Evolutionary conservation across 2,888 invertebrate genomes (phyloP).

Genomic region (Amaurobius ferox): DNA sequence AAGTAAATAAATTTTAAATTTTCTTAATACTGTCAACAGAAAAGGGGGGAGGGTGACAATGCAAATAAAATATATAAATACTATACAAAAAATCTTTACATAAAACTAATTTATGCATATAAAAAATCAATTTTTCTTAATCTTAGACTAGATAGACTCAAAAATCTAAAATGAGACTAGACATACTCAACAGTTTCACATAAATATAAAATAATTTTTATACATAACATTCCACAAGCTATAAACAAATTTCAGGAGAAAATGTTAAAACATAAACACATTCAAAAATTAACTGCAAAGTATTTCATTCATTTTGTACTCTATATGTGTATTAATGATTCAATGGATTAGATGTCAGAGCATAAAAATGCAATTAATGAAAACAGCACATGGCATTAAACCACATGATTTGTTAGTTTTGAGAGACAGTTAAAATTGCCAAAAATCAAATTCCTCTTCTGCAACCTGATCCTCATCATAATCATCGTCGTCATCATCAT

Average conservation of each 20-base stretch:
- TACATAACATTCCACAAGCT: background rate
- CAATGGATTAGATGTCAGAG: background rate
- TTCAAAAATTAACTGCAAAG: background rate
- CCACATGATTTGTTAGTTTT: background rate
- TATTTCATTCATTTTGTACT: background rate
- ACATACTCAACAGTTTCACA: background rate
- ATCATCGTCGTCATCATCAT: slow-evolving; percentile 46
- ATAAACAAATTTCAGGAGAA: background rate
- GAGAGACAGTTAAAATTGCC: slow-evolving; percentile 58
- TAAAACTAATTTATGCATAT: background rate
- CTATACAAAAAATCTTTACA: background rate
- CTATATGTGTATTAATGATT: background rate
- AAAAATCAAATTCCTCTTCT: slow-evolving; percentile 68
- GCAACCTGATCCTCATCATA: slow-evolving; percentile 26
- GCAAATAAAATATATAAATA: background rate
- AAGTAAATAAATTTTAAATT: too few species aligned
- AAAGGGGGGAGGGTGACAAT: too few species aligned
- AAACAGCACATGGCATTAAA: background rate
- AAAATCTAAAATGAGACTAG: background rate
- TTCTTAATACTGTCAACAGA: too few species aligned
- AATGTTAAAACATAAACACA: background rate
- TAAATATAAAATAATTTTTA: background rate
- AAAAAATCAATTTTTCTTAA: too few species aligned
- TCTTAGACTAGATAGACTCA: background rate
- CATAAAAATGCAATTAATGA: background rate